Base-by-base conservation (phyloP, 2,797 vertebrate species). In the Danio jaintianensis region DNA sequence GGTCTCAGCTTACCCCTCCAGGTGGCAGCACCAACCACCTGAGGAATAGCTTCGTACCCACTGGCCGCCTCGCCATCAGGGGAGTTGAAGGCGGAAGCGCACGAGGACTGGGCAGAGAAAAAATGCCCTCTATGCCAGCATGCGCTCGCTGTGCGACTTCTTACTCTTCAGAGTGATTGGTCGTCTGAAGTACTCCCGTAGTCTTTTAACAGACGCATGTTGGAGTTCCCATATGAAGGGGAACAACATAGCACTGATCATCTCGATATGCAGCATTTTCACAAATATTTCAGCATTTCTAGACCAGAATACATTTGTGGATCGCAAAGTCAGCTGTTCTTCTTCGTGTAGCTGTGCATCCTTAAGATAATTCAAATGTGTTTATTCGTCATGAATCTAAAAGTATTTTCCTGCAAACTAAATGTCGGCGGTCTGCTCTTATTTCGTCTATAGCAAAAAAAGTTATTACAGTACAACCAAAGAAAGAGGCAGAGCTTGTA, bases 331-430 rank as follows among this genome's bases (percentile, higher is more conserved):
- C 43, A 78, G 64, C 53, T 16, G 22, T 58, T 68, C 29, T 67
- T 53, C 12, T 36, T 4, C n/a, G 7, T 15, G 43, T 53, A 45
- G 67, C 18, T 29, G 8, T 53, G 12, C 18, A 53, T 61, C 29
- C 45, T 7, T 48, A 61, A 70, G 29, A 70, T 70, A 70, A 70
- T 79, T 79, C 13, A 43, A 79, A 42, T 70, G n/a, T 0, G 9
- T 45, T 79, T 62, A 50, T 71, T 61, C 4, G 13, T 67, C 75
- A 56, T 22, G n/a, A 59, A 61, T 61, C 36, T 2, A 50, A 47
- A 59, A 42, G 12, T 43, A 78, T 50, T 70, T 61, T 61, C n/a
- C 45, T 15, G 18, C 55, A 59, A 61, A 42, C 29, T 61, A 78
- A 70, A 69, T 42, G 55, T 40, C 0, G 36, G 2, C 8, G 0